Conservation (phyloP, 2,113 vertebrate genomes). For the Pseudopodoces humilis region DNA sequence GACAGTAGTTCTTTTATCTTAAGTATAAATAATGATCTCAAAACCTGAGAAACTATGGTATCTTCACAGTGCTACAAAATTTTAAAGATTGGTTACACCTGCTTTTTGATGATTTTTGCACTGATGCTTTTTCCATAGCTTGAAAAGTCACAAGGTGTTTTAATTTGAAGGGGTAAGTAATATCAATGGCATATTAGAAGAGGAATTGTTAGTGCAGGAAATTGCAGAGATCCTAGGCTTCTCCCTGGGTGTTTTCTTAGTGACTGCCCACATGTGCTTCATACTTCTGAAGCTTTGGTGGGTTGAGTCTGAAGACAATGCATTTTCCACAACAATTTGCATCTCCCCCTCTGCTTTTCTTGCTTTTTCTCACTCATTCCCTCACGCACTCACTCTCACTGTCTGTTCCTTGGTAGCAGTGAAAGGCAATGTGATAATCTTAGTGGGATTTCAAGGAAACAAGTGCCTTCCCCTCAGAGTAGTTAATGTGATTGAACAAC, state of each 20-base stretch:
- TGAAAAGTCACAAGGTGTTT: neutral
- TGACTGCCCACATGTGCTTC: accelerated
- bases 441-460: neutral
- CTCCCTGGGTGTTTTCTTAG: neutral
- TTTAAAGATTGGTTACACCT: neutral
- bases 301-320: neutral
- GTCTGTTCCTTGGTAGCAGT: neutral
- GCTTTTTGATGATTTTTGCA: neutral
- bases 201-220: neutral
- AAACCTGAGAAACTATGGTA: neutral
- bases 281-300: neutral
- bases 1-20: neutral
- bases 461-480: neutral
- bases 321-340: neutral
- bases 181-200: neutral
- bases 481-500: neutral
- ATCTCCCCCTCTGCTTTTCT: neutral
- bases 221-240: neutral
- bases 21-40: neutral
- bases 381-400: accelerated
- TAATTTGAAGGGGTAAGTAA: neutral
- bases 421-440: neutral
- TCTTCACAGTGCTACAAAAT: neutral
- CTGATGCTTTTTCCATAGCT: neutral
- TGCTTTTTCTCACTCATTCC: neutral